Percentiles rank a stretch among this genome's conserved stretches.
These are phyloP conservation scores for Saccostrea cuccullata DNA, from an alignment of 1,140 invertebrate species.

Conservation along the genomic window DNA sequence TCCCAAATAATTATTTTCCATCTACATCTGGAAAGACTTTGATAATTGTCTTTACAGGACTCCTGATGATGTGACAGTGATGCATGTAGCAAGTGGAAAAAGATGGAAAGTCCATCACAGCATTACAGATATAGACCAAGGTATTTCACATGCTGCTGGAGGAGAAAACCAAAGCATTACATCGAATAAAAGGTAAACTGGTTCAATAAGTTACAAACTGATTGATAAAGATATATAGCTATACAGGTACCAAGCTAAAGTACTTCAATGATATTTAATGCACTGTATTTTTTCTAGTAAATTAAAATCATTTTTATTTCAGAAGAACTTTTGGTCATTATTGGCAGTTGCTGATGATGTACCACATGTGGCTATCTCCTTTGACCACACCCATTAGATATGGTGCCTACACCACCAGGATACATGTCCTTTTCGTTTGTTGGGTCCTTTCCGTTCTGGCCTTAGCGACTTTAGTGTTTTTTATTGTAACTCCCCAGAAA, in stretches of 20 bases:
- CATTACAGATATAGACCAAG: not conserved
- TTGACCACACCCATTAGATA: not conserved
- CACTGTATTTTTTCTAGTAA: not conserved
- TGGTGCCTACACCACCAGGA: slow-evolving; percentile 17
- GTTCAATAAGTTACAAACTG: no score
- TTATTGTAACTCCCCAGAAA: not conserved
- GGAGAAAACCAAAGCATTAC: not conserved
- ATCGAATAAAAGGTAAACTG: not conserved
- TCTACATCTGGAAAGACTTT: no score
- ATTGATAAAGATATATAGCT: no score
- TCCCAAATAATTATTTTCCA: no score
- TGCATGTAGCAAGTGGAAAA: slow-evolving; percentile 1
- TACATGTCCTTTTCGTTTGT: not conserved
- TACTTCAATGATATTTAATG: not conserved
- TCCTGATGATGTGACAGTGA: slow-evolving; percentile 1
- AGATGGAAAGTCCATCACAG: not conserved
- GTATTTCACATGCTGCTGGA: not conserved
- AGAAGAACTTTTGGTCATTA: not conserved
- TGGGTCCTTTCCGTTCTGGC: not conserved
- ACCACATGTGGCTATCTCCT: not conserved
- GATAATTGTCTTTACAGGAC: not conserved
- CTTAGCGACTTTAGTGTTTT: not conserved
- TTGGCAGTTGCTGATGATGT: not conserved
- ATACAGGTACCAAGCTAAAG: no score
- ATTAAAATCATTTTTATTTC: not conserved